Evolutionary conservation across 2,113 vertebrate genomes (phyloP), one percentile per base, ranked within the genome.

Genomic region (Neofelis nebulosa): DNA sequence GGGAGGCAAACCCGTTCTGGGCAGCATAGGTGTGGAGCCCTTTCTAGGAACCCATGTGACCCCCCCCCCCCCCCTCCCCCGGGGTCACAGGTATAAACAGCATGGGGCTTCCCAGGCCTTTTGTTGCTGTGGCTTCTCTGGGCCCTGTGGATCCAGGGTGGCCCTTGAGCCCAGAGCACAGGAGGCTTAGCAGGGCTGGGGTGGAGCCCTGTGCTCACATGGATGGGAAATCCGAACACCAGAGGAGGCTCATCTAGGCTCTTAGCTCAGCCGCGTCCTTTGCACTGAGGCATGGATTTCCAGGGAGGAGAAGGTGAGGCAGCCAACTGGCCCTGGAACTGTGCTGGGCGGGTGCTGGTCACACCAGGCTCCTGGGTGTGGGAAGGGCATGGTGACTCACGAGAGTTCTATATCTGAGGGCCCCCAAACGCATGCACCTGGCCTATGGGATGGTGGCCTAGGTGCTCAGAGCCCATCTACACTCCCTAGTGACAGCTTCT

Each of bases 361-460:
- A 80, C 57, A n/a, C 52, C 16, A 61, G 89, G 63, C 52, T 63
- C 74, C 66, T 25, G 45, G 74, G 63, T 16, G 8, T 90, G 87
- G 94, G 76, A 84, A 84, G 33, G 69, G 76, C 85, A 41, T 0
- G 10, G 50, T 82, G 91, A 94, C 91, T 98, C 88, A 88, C 23
- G 33, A 52, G 5, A 63, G 55, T 23, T 89, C 13, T 91, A 5
- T 33, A 78, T 5, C 38, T 1, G 31, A 89, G 33, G 50, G 66
- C 38, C 63, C 63, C 66, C 48, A 52, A 80, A 71, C 68, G 19
- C 27, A 69, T 0, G 38, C 27, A 73, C 83, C 38, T 87, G 79
- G 83, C 82, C 33, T 0, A 19, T 11, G n/a, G 52, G 41, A 23
- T 25, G 73, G 27, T 73, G 65, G 45, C 68, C 86, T 31, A 14